Evolutionary conservation across 2,113 vertebrate genomes (phyloP), one percentile per base, ranked within the genome.

Genomic region (Camelus bactrianus): DNA sequence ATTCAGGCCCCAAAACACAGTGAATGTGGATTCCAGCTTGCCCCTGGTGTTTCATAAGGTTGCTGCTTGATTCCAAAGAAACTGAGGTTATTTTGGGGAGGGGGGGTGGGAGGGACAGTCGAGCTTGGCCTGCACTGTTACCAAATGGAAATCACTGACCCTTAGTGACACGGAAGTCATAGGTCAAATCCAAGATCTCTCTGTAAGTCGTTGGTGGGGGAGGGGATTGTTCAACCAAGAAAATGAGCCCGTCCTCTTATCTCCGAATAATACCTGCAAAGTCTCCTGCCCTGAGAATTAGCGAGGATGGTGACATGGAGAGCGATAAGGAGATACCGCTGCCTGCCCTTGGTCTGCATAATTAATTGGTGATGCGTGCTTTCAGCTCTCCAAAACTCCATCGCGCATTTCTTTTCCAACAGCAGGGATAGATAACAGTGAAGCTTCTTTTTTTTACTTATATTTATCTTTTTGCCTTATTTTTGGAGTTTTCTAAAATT

Each of bases 401-500:
- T 52, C 28, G 5, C 6, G 20, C 26, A 14, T 67, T 91, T 75
- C 50, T 62, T 30, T 82, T 50, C 42, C 42, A 60, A 75, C 50
- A 67, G 9, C 6, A 9, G 30, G 48, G 42, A 80, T 80, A 64
- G 42, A 80, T 80, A 64, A 46, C 1, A 30, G 20, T 35, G 82
- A 65, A 20, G 42, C 14, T 80, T 70, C 28, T 16, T 85, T 32
- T 79, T 89, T 42, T 79, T 20, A 56, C 54, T 93, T 88, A 6
- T 76, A 72, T 67, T 87, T 91, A 42, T 75, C 52, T 35, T 77
- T 48, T 87, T 56, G 50, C n/a, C 75, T 95, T 94, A 80, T 95
- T 75, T 97, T 90, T 87, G 58, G 58, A 93, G 50, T 94, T 88
- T 95, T 90, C 93, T 88, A 95, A 88, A 85, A 88, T 94, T 93